phyloP scores from a whole-genome alignment of 2,797 vertebrate species.

The Chromobotia macracanthus region DNA sequence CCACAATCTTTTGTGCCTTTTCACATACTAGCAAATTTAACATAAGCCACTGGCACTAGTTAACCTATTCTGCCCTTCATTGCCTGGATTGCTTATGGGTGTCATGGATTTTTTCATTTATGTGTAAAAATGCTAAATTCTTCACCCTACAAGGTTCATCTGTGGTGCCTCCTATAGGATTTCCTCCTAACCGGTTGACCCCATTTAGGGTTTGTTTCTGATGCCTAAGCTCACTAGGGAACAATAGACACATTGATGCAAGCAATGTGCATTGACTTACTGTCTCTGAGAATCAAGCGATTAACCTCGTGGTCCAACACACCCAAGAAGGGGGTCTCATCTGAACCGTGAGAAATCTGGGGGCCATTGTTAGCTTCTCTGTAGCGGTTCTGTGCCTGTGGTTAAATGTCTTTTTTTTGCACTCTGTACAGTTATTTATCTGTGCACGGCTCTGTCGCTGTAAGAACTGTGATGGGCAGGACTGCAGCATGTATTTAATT shows the following conservation, averaged over 20 bases:
- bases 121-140: not conserved
- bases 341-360: slow-evolving; percentile 37
- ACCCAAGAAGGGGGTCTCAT: slow-evolving; percentile 31
- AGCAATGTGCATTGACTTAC: slow-evolving; percentile 45
- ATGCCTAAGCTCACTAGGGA: slow-evolving; percentile 23
- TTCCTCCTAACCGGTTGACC: slow-evolving; percentile 16
- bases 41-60: not conserved
- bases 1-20: not conserved
- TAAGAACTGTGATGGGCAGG: not conserved
- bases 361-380: slow-evolving; percentile 46
- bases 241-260: slow-evolving; percentile 45
- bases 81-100: not conserved
- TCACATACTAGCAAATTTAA: slow-evolving; percentile 7
- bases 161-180: slow-evolving; percentile 29
- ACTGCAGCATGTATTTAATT: slow-evolving; percentile 41
- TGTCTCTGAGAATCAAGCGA: slow-evolving; percentile 32
- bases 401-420: slow-evolving; percentile 34
- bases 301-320: slow-evolving; percentile 39
- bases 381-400: slow-evolving; percentile 27
- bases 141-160: slow-evolving; percentile 3
- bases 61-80: not conserved
- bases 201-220: slow-evolving; percentile 27
- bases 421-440: not conserved
- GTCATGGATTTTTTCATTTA: slow-evolving; percentile 4
- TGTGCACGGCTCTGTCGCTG: not conserved